Base-by-base conservation (phyloP, 2,888 invertebrate genomes). In the Acrocera orbiculus region DNA sequence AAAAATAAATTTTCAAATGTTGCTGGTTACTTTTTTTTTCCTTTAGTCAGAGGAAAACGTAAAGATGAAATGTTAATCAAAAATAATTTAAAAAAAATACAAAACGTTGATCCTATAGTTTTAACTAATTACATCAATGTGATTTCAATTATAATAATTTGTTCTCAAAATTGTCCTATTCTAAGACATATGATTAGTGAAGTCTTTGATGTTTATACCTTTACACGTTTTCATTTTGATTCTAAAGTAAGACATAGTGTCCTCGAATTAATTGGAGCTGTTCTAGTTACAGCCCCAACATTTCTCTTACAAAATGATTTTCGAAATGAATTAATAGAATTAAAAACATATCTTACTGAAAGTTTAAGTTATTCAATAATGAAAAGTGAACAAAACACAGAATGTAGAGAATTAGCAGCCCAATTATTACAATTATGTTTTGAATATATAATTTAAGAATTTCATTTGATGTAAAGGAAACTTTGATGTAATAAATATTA, bases 11-110 rank as follows among this genome's bases (percentile, higher is more conserved):
- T 89, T 53, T 67, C 76, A 0, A 58, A 69, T 1, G 73, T 80
- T 0, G 80, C 78, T 0, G 78, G 81, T 2, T 67, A 67, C 28
- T 92, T 90, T 52, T 87, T 90, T 59, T 90, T 81, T 51, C 82
- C 86, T 0, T 54, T 86, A 2, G 53, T 85, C 1, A 67, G 73
- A 15, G 80, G 79, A 0, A 72, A 73, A 41, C 71, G 71, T 0
- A 63, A 63, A 23, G 66, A 67, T 26, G 70, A 72, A 47, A 59
- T 66, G 49, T 41, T 63, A 3, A 54, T 67, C 1, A 63, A 64
- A 2, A 56, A 67, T 2, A 63, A 65, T 40, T 63, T 66, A 4
- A 63, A 65, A 39, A 63, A 70, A 7, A 64, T 65, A 30, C 66
- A 70, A 32, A 76, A 80, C 44, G 63, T 69, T 2, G 76, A 77